Evolutionary conservation across 2,113 vertebrate species (phyloP).

Genomic region (Dicerorhinus sumatrensis): DNA sequence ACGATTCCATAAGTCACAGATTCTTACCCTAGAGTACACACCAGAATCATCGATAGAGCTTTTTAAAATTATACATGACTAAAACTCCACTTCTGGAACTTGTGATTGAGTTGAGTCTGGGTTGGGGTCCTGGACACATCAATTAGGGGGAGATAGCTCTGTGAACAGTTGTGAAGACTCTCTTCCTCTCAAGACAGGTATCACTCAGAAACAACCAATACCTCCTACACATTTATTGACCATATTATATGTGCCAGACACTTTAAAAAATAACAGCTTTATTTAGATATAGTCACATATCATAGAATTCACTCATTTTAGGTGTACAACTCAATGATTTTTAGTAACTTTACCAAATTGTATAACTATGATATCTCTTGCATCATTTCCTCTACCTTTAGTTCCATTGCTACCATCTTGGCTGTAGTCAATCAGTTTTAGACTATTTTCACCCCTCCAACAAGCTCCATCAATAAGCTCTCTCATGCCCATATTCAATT

Average conservation of each 20-base stretch:
- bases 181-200: conserved; percentile 19
- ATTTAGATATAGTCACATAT: conserved; percentile 8
- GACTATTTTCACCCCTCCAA: conserved; percentile 10
- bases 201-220: conserved; percentile 35
- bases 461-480: background rate
- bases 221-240: conserved; percentile 11
- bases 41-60: background rate
- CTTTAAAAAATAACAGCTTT: conserved; percentile 5
- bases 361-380: conserved; percentile 32
- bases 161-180: conserved; percentile 10
- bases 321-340: background rate
- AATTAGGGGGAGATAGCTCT: background rate
- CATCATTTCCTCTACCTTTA: conserved; percentile 16
- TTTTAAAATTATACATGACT: conserved; percentile 39
- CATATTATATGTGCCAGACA: background rate
- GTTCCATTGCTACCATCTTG: conserved; percentile 5
- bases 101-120: background rate
- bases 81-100: background rate
- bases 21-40: background rate
- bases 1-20: conserved; percentile 44
- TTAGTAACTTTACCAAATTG: conserved; percentile 38
- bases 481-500: conserved; percentile 26
- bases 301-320: conserved; percentile 37
- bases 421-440: conserved; percentile 33
- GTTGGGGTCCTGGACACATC: background rate